Evolutionary conservation across 64 coral and sea anemone species (phyloP), one percentile per base, ranked within the genome.

Genomic region (Cladopsammia gracilis): DNA sequence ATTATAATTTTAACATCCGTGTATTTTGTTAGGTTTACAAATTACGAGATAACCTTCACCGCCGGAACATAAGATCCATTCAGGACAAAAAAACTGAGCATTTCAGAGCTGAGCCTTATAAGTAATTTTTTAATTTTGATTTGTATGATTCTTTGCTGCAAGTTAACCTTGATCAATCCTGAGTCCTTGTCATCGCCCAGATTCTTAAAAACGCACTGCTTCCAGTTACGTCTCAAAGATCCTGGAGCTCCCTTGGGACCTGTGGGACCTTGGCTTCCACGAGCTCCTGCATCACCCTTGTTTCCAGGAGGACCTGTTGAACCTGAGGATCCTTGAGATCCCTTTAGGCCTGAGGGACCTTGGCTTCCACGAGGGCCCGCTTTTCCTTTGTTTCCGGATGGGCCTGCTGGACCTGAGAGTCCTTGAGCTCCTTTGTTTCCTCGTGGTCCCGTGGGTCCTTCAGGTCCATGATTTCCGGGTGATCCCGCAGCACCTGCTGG

Each of bases 191-290:
- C 42, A 4, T 74, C 71, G 15, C 48, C 19, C 3, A 71, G 9
- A 71, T 74, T 74, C 45, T 74, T 56, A 56, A 56, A 56, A 56
- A 56, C 53, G 53, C 71, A 74, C 43, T 74, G 71, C 18, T 74
- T 74, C 71, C 71, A 74, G 18, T 74, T 74, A 48, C 42, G 43
- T 47, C 43, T 43, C 34, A 74, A 74, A 4, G 71, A 6, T 4
- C 42, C 71, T 74, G 71, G 42, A 74, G 14, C 10, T 14, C 71
- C 67, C 67, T 70, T 25, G 5, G 25, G 67, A 3, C 67, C 67
- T 70, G 24, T 24, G 34, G 67, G 67, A 9, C 67, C 67, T 34
- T 70, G 67, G 9, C 67, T 70, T 25, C 67, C 67, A 25, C 25
- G 22, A 70, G n/a, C 5, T 6, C 67, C 67, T 34, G n/a, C 10